A percentile compares a stretch with the other conserved stretches of the same genome.
These are phyloP conservation scores for Alectoris magna DNA, from an alignment of 2,797 vertebrate species.

Conservation along the genomic window DNA sequence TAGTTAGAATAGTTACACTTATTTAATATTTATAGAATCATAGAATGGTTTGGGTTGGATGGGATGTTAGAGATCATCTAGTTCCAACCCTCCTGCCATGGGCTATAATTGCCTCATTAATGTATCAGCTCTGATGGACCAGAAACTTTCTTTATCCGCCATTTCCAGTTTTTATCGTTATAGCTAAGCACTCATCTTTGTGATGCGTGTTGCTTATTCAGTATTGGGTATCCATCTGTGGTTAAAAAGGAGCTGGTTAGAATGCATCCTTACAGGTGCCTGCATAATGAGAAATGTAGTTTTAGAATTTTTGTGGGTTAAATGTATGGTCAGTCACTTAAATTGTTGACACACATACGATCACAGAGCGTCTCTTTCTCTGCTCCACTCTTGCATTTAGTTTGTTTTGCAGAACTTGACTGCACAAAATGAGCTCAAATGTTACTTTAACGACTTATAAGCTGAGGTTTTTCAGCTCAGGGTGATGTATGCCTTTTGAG, in stretches of 20 bases:
- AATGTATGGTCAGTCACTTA: background rate
- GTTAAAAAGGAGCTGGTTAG: background rate
- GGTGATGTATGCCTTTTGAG: background rate
- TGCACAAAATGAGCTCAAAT: background rate
- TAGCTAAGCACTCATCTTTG: background rate
- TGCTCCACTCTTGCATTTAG: background rate
- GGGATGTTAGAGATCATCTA: background rate
- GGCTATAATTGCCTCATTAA: constrained; percentile 67
- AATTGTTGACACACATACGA: rapidly evolving
- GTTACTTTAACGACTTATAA: background rate
- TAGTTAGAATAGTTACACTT: background rate
- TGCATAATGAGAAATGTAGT: background rate
- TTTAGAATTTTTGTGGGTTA: background rate
- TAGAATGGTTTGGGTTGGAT: background rate
- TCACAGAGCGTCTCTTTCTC: background rate
- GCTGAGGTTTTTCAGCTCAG: background rate
- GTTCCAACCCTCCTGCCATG: background rate
- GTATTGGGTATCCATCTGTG: rapidly evolving
- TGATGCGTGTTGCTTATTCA: background rate
- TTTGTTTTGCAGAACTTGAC: background rate
- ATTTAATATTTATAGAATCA: background rate
- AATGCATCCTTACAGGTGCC: background rate
- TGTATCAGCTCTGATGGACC: constrained; percentile 19
- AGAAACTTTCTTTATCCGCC: background rate
- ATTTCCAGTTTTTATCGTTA: background rate